A percentile compares a stretch with the other conserved stretches of the same genome.
Evolutionary conservation across 2,113 vertebrate species (phyloP).

Genomic region (Oryzias curvinotus): DNA sequence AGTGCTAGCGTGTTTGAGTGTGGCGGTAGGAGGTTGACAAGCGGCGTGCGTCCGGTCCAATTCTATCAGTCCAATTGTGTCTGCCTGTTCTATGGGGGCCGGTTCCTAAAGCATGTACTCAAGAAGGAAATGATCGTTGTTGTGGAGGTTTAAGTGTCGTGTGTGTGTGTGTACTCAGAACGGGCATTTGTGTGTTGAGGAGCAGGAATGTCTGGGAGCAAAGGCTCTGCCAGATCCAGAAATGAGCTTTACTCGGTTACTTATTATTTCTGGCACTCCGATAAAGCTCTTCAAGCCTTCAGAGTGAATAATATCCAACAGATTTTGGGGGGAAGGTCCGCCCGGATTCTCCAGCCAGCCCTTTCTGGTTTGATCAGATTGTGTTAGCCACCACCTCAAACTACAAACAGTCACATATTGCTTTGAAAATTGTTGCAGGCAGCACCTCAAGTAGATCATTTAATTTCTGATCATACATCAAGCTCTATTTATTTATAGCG

Average conservation of each 20-base stretch:
- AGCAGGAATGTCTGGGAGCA: constrained; percentile 38
- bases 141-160: constrained; percentile 5
- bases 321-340: constrained; percentile 39
- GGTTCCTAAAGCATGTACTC: constrained; percentile 4
- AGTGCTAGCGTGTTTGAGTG: constrained; percentile 33
- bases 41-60: constrained; percentile 56
- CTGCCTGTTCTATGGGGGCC: constrained; percentile 18
- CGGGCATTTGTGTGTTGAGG: constrained; percentile 45
- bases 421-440: constrained; percentile 61
- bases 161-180: constrained; percentile 28
- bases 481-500: constrained; percentile 63
- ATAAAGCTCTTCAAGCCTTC: constrained; percentile 64
- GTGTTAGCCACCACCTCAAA: constrained; percentile 62
- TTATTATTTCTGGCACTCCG: constrained; percentile 64
- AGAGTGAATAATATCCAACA: constrained; percentile 68
- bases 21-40: constrained; percentile 68
- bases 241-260: constrained; percentile 50
- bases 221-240: constrained; percentile 44
- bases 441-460: constrained; percentile 58
- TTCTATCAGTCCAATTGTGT: constrained; percentile 50
- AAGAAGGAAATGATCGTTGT: not conserved
- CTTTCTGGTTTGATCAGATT: constrained; percentile 71
- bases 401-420: constrained; percentile 72
- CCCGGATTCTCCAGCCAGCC: constrained; percentile 62
- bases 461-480: constrained; percentile 69